A percentile compares a stretch with the other conserved stretches of the same genome.
These are phyloP conservation scores for Rhinolophus sinicus DNA, from an alignment of 2,113 vertebrate species.

Conservation along the genomic window DNA sequence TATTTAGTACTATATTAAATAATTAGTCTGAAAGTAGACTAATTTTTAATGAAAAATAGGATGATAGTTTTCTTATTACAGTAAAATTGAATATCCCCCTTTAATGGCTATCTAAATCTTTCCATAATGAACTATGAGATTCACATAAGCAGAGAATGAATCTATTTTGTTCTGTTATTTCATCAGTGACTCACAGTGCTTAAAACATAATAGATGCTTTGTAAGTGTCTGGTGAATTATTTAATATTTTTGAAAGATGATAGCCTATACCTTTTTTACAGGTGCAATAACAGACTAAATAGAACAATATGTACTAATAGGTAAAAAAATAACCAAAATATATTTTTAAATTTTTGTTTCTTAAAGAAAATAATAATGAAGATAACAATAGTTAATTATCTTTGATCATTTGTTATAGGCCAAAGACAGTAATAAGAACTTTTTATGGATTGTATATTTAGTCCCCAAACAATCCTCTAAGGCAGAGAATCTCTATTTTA, in stretches of 20 bases:
- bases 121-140: neutral
- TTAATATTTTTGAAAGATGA: neutral
- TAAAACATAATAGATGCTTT: neutral
- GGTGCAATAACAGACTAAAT: neutral
- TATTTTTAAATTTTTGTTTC: neutral
- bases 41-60: neutral
- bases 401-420: neutral
- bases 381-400: neutral
- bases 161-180: slow-evolving; percentile 1
- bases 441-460: neutral
- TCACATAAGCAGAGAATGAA: neutral
- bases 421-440: neutral
- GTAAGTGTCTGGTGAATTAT: neutral
- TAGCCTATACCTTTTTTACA: neutral
- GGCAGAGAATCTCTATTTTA: neutral
- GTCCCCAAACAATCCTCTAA: neutral
- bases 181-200: neutral
- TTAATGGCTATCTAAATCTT: neutral
- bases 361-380: neutral
- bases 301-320: neutral
- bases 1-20: neutral
- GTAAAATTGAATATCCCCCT: neutral
- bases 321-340: neutral
- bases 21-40: neutral
- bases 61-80: neutral